phyloP scores from a whole-genome alignment of 2,888 invertebrate species.

The Melanchra persicariae region DNA sequence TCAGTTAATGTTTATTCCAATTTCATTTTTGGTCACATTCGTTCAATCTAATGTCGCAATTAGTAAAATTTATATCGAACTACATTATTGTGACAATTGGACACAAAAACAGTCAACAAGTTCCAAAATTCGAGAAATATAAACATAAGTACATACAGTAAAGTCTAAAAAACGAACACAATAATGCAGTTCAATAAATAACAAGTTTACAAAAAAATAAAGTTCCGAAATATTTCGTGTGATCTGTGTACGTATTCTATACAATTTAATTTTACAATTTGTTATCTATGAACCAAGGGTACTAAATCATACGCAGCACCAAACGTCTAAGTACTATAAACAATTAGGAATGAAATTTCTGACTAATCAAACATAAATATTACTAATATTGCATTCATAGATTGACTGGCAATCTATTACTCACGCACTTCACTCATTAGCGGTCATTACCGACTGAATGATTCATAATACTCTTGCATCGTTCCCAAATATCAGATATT shows the following conservation, averaged over 20 bases:
- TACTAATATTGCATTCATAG: constrained; percentile 62
- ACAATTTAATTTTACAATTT: constrained; percentile 53
- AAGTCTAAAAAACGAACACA: constrained; percentile 75
- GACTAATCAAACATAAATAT: constrained; percentile 59
- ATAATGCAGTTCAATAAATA: constrained; percentile 83
- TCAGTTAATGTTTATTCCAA: constrained; percentile 70
- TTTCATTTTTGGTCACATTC: constrained; percentile 79
- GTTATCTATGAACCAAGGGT: constrained; percentile 50
- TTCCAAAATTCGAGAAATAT: constrained; percentile 82
- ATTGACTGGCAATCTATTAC: constrained; percentile 51
- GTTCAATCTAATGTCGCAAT: constrained; percentile 76
- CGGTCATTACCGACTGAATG: constrained; percentile 31
- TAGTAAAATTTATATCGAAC: constrained; percentile 77
- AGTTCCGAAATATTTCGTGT: constrained; percentile 66
- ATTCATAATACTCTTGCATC: constrained; percentile 59
- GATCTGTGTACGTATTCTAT: constrained; percentile 53
- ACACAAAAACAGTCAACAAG: constrained; percentile 81
- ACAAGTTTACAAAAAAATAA: constrained; percentile 76
- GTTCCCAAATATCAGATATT: constrained; percentile 42
- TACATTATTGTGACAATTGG: constrained; percentile 79
- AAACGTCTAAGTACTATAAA: constrained; percentile 68
- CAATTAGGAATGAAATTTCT: constrained; percentile 68
- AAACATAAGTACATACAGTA: constrained; percentile 75
- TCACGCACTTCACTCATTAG: constrained; percentile 43
- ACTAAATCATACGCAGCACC: constrained; percentile 69